These are phyloP conservation scores for Manis javanica DNA, from an alignment of 2,797 vertebrate genomes.

Conservation along the genomic window DNA sequence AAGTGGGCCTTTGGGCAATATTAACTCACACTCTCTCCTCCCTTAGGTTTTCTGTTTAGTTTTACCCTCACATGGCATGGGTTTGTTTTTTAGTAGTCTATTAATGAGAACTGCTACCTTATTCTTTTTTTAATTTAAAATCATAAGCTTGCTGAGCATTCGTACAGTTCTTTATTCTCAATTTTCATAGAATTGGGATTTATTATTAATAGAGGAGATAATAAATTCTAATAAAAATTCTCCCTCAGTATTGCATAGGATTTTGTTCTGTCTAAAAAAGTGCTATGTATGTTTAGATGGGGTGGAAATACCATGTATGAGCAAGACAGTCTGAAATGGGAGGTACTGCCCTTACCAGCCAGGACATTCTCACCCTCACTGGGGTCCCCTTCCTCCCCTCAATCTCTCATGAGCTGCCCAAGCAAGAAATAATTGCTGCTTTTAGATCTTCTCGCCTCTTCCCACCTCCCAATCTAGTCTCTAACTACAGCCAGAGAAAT, in stretches of 20 bases:
- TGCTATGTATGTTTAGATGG: neutral
- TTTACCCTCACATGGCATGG: neutral
- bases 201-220: neutral
- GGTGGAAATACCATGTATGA: neutral
- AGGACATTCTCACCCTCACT: neutral
- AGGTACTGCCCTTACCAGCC: too few relatives aligned
- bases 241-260: neutral
- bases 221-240: neutral
- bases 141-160: neutral
- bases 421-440: neutral
- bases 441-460: neutral
- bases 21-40: neutral
- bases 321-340: neutral
- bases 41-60: conserved; percentile 31
- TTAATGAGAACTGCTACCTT: neutral
- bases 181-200: neutral
- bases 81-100: neutral
- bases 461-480: neutral
- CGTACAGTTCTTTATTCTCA: neutral
- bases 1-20: neutral
- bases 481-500: neutral
- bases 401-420: neutral
- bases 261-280: neutral
- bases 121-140: neutral
- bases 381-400: neutral